Evolutionary conservation across 2,888 invertebrate genomes (phyloP).

Genomic region (Netelia inedita): DNA sequence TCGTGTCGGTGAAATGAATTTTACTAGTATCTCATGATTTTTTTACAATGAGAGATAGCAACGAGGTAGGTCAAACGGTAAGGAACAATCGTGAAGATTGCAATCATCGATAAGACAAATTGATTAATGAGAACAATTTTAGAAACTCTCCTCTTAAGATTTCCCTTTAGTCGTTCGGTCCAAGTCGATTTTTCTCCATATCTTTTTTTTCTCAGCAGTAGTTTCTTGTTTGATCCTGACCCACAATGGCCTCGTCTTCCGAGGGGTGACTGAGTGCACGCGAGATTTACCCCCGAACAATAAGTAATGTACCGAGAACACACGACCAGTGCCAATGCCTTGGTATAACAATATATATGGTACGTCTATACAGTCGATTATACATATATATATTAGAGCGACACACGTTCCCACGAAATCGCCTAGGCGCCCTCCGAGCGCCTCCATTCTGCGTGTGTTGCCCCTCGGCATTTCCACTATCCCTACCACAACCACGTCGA

Average conservation of each 20-base stretch:
- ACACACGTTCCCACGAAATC: conserved; percentile 84
- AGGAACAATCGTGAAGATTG: neutral
- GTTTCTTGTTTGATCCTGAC: conserved; percentile 24
- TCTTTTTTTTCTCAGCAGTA: neutral
- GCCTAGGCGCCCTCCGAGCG: conserved; percentile 71
- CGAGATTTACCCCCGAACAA: conserved; percentile 71
- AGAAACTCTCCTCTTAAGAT: too few species aligned
- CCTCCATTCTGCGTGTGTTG: conserved; percentile 68
- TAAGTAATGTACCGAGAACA: conserved; percentile 55
- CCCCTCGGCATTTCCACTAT: conserved; percentile 58
- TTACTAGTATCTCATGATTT: conserved; percentile 36
- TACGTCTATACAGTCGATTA: conserved; percentile 11
- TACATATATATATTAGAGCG: conserved; percentile 69
- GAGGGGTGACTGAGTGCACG: conserved; percentile 72
- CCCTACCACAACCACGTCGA: conserved; percentile 47
- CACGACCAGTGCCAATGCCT: conserved; percentile 44
- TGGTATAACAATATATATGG: neutral
- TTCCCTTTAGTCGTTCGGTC: too few species aligned
- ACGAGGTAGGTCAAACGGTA: neutral
- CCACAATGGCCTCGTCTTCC: neutral
- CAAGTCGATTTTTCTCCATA: neutral
- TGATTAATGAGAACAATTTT: too few species aligned
- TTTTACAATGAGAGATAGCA: neutral
- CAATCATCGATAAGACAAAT: neutral
- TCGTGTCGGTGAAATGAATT: conserved; percentile 47